Base-by-base conservation (phyloP, 2,797 vertebrate species). In the Platyrinchus mystaceus region DNA sequence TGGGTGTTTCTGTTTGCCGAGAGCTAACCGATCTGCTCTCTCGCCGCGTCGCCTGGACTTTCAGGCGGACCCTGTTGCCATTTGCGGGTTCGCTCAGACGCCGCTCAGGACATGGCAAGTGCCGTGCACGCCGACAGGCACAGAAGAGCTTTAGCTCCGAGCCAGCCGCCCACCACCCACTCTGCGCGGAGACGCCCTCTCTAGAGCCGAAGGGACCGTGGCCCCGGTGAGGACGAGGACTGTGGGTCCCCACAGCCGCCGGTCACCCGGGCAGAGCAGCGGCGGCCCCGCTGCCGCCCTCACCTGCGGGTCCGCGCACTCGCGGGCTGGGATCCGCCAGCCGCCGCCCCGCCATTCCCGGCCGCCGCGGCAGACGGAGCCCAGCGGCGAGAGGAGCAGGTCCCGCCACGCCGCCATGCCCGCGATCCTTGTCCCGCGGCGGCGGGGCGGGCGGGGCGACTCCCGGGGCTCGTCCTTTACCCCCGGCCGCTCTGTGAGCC, bases 91-190 rank as follows among this genome's bases (percentile, higher is more conserved):
- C 2, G 17, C 23, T 13, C 56, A 12, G 10, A 32, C 1, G 17
- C n/a, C 36, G 4, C 52, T 22, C 9, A 0, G 2, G 44, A 32
- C 50, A 5, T 12, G 6, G 41, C 3, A 3, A 8, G 15, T 0
- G 37, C 39, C 3, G 2, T 0, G 30, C 1, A 7, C 3, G 10
- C 5, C 7, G 0, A 52, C 0, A 24, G 26, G 1, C 6, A 0
- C 7, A 0, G 28, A 2, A 8, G 17, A 12, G 52, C 34, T 7
- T 8, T 4, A 21, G 2, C 52, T 2, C 23, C 37, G 7, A 19
- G 53, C n/a, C 52, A 30, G 22, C 22, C 32, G 32, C 39, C 34
- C 78, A 2, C 21, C 21, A 0, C 27, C 41, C 56, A 0, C 73
- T 13, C 37, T 14, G 8, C 0, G 3, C 7, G 9, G 50, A 17